Conservation (phyloP, 1,140 invertebrate species). For the Leptinotarsa undecemlineata region DNA sequence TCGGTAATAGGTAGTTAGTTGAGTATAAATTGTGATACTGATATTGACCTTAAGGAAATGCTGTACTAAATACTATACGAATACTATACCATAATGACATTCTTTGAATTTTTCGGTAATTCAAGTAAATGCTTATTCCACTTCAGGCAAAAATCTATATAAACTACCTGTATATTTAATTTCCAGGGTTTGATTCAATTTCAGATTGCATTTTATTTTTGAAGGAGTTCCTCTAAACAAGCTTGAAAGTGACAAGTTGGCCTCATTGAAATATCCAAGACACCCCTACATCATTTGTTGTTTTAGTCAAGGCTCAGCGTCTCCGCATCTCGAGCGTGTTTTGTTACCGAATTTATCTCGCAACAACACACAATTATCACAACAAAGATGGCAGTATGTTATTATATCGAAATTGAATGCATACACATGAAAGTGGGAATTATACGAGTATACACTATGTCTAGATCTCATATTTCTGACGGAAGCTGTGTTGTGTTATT, state of each 20-base stretch:
- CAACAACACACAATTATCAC: conserved; percentile 46
- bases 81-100: too few species aligned
- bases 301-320: conserved; percentile 21
- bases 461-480: conserved; percentile 36
- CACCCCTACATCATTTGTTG: conserved; percentile 14
- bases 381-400: conserved; percentile 46
- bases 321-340: conserved; percentile 36
- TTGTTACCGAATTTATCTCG: conserved; percentile 48
- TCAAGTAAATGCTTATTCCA: too few species aligned
- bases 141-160: too few species aligned
- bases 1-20: too few species aligned
- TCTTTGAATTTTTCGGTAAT: too few species aligned
- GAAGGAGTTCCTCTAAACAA: not conserved
- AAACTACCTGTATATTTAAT: too few species aligned
- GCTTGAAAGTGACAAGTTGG: conserved; percentile 24
- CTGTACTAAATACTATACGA: too few species aligned
- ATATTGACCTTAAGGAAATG: too few species aligned
- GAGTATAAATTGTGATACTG: too few species aligned
- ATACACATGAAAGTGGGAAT: conserved; percentile 40
- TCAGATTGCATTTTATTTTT: too few species aligned
- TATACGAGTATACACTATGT: conserved; percentile 35
- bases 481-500: conserved; percentile 27
- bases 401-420: conserved; percentile 46
- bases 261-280: conserved; percentile 12
- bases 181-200: too few species aligned